Percentiles rank a stretch among this genome's conserved stretches.
Evolutionary conservation across 2,113 vertebrate species (phyloP).

Genomic region (Acanthisitta chloris): DNA sequence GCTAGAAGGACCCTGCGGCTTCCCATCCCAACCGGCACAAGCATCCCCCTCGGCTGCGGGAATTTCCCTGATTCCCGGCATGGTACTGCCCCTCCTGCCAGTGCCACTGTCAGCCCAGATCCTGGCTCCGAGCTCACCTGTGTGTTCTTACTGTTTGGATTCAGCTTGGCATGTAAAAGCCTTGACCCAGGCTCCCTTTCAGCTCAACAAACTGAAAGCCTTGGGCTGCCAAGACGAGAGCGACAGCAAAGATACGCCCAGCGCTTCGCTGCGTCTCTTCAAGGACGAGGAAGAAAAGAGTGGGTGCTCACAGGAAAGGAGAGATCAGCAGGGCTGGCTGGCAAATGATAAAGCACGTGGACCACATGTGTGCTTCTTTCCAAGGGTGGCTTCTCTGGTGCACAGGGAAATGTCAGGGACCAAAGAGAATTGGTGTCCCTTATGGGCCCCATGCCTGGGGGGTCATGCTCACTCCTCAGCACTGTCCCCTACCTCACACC

Average conservation of each 20-base stretch:
- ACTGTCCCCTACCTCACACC: neutral
- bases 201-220: neutral
- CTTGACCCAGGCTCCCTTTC: neutral
- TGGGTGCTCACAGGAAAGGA: neutral
- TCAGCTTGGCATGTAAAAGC: neutral
- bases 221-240: neutral
- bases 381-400: neutral
- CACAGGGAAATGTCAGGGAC: neutral
- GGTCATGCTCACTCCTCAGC: neutral
- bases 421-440: neutral
- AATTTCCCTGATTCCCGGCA: fast-evolving
- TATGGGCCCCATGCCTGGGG: fast-evolving
- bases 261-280: neutral
- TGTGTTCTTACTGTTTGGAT: neutral
- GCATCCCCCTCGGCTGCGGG: fast-evolving
- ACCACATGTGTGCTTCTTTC: neutral
- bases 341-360: fast-evolving
- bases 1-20: fast-evolving
- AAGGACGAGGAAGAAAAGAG: neutral
- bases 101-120: neutral
- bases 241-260: neutral
- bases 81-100: neutral
- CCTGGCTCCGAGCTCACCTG: neutral
- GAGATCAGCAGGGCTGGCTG: neutral
- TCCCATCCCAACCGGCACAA: neutral